Base-by-base conservation (phyloP, 2,888 invertebrate genomes). In the Synergus japonicus region DNA sequence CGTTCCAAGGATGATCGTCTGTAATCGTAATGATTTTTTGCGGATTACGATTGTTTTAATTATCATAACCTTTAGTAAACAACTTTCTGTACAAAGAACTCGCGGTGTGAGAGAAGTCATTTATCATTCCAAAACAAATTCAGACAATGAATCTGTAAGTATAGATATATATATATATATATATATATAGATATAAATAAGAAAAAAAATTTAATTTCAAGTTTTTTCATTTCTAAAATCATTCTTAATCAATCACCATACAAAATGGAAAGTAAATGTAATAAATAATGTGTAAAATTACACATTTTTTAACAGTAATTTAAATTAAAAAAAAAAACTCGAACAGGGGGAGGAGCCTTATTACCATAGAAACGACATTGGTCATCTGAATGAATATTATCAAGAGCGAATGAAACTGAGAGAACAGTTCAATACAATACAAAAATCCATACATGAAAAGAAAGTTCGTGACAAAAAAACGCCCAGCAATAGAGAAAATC, bases 1-100 rank as follows among this genome's bases (percentile, higher is more conserved):
- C 29, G 46, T 44, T 67, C 13, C 46, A 67, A 69, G 46, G 46
- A 69, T 69, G 69, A 69, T 69, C 13, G 29, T 69, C 69, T 15
- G n/a, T 69, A 46, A 44, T 69, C 29, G 69, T 29, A 69, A 49
- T 44, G 29, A 49, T 49, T 69, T 49, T 18, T 9, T 69, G 0
- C 69, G 22, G 0, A 15, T 69, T 29, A 69, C 49, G 29, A 69
- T 69, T 46, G 22, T 69, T 49, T 29, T 69, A 49, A 49, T 15
- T 69, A 69, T 69, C 29, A 22, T 29, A 29, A 15, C 29, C 69
- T 69, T 69, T 29, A 69, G 22, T 49, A 15, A 49, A 15, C 46
- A 29, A 69, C 46, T 69, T 69, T 49, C 46, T 69, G 22, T 69
- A 9, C 22, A 13, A 69, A 69, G 10, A 44, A 49, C 22, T 69